Evolutionary conservation across 2,888 invertebrate species (phyloP), one percentile per base, ranked within the genome.

Genomic region (Dynastes grantii): DNA sequence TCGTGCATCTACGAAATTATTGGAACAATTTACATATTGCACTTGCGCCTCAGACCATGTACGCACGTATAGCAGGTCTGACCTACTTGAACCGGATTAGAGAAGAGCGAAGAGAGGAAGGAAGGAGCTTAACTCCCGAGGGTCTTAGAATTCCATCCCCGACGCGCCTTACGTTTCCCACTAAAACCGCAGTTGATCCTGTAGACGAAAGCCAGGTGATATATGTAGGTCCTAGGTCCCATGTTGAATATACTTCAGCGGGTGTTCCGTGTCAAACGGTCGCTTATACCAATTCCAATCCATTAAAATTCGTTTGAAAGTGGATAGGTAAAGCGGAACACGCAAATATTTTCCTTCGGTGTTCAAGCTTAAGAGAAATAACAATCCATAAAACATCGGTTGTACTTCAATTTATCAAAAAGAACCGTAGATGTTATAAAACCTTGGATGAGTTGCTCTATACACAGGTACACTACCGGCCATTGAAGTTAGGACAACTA

Each of bases 41-140:
- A 70, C 53, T 70, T 37, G 37, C 22, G 55, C 6, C 9, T 55
- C 37, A 9, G n/a, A 55, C 22, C 32, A 55, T 9, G 32, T 64
- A 64, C 11, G 37, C 29, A 63, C 22, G 27, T 29, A 22, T 29
- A 6, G 13, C 22, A 13, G 13, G 29, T 58, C 58, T 71, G 71
- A 71, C 71, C 71, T 71, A 71, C 71, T 71, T 71, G 71, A 71
- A 58, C 32, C n/a, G 71, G 58, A 71, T 71, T 71, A 58, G 51
- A 55, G 71, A 51, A 55, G 40, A 55, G 71, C 58, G 37, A 40
- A 40, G 16, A 16, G 16, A 55, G 16, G 55, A 51, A 6, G 51
- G 51, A 37, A 13, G 53, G 51, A 70, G 27, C 6, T n/a, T 16
- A 27, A 71, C n/a, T 37, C 40, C 58, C 71, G 8, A 2, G 71